Evolutionary conservation across 1,140 invertebrate genomes (phyloP), one percentile per base, ranked within the genome.

Genomic region (Cydia fagiglandana): DNA sequence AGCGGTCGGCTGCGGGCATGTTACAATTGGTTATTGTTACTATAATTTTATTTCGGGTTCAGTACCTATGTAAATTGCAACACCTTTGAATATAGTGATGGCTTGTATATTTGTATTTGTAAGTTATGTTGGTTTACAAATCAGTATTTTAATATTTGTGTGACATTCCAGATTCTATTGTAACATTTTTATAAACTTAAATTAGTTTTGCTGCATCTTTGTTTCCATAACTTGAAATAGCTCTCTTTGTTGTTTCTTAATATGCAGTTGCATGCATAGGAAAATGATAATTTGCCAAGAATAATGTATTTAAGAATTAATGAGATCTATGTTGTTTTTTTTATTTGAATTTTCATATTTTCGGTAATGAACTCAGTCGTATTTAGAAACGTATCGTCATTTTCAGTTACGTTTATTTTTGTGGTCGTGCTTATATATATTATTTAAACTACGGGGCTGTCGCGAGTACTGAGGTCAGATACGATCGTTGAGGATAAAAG

Each of bases 101-200:
- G 82, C 82, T 86, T 87, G 86, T 87, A 85, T 86, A 84, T 89
- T 84, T 73, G 80, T 84, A 86, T 83, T 84, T 85, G 83, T 90
- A 90, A 89, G 86, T 88, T 81, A 87, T 87, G 83, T 89, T 88
- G 81, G 86, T 86, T 89, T 88, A 90, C 86, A 88, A 86, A 92
- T 91, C 91, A 92, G 91, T 92, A 92, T 92, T 92, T 83, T 89
- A 86, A 89, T 87, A 87, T 84, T 86, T 90, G 89, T 88, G 89
- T 91, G 91, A 92, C 91, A 92, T 92, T 92, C 91, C 91, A 92
- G 88, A 86, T 87, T 85, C 85, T 88, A 80, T 85, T 81, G 79
- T 86, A 80, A 85, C 76, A 75, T 68, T 78, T 78, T 83, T 84
- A 80, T 81, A 74, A 84, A 83, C 66, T 70, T 56, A 76, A 78